These are phyloP conservation scores for Acanthococcus lagerstroemiae DNA, from an alignment of 2,888 invertebrate species.

Conservation along the genomic window DNA sequence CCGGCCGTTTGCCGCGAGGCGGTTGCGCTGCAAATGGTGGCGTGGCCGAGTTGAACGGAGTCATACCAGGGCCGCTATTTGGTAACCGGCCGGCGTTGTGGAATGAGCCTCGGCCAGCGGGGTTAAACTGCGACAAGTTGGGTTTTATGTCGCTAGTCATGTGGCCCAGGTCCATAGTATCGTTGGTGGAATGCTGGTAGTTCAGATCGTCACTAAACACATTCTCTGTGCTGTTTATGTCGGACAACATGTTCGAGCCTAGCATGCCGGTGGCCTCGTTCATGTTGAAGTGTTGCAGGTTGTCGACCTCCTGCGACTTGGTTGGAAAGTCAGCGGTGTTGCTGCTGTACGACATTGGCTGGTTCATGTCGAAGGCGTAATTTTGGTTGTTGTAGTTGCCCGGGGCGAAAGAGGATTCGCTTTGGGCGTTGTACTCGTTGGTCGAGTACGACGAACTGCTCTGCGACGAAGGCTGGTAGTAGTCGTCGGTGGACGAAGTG, in stretches of 20 bases:
- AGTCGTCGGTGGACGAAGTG: background rate
- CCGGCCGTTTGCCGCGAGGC: background rate
- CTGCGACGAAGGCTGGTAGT: background rate
- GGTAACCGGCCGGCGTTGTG: too few species aligned
- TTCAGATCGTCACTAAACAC: too few species aligned
- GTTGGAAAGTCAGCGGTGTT: background rate
- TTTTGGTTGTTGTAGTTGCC: constrained; percentile 6
- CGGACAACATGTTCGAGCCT: too few species aligned
- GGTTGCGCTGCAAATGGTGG: background rate
- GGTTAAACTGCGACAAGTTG: too few species aligned
- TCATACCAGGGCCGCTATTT: too few species aligned
- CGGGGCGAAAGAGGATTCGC: too few species aligned
- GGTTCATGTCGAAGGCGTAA: constrained; percentile 13
- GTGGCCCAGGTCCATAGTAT: too few species aligned
- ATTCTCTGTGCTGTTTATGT: too few species aligned
- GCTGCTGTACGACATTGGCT: background rate
- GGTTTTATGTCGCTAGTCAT: too few species aligned
- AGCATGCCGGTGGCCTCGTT: background rate
- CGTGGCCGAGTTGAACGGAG: too few species aligned
- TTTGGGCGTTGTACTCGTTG: background rate
- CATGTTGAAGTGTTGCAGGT: constrained; percentile 6
- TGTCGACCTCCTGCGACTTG: background rate
- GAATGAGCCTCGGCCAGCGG: too few species aligned
- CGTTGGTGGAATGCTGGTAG: too few species aligned
- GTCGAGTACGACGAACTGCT: background rate